A percentile compares a stretch with the other conserved stretches of the same genome.
Evolutionary conservation across 2,888 invertebrate genomes (phyloP).

Genomic region (Empis stercorea): DNA sequence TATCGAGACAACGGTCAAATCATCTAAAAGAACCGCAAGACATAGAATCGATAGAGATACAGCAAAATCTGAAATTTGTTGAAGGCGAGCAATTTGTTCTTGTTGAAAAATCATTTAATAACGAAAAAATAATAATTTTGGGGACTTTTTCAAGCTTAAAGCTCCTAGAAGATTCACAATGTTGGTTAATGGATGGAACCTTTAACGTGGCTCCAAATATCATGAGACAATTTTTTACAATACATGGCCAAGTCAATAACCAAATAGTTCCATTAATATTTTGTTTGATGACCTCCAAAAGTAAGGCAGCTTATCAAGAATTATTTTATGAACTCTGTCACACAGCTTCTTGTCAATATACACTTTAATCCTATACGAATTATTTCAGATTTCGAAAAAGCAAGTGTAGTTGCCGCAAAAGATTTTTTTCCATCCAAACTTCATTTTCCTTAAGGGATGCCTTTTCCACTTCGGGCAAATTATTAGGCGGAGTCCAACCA

Average conservation of each 20-base stretch:
- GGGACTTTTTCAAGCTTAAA: slow-evolving; percentile 6
- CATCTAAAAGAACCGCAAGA: not conserved
- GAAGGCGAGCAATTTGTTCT: slow-evolving; percentile 4
- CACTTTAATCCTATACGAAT: not conserved
- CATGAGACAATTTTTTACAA: slow-evolving; percentile 5
- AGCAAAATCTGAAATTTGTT: slow-evolving; percentile 2
- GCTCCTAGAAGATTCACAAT: slow-evolving; percentile 4
- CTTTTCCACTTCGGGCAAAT: slow-evolving; percentile 4
- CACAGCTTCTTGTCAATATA: slow-evolving; percentile 1
- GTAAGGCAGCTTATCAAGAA: not conserved
- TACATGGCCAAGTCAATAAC: slow-evolving; percentile 3
- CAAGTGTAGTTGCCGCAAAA: not conserved
- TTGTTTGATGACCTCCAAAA: slow-evolving; percentile 5
- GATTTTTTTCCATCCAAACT: slow-evolving; percentile 4
- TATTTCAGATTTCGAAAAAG: not conserved
- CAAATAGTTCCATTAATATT: slow-evolving; percentile 3
- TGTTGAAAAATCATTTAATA: slow-evolving; percentile 3
- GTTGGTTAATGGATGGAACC: slow-evolving; percentile 6
- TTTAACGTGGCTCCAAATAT: slow-evolving; percentile 6
- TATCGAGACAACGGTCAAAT: not conserved
- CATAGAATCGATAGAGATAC: slow-evolving; percentile 2
- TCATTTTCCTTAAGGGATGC: slow-evolving; percentile 3
- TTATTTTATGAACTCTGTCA: slow-evolving; percentile 5
- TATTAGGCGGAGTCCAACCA: not conserved
- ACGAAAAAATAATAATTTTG: slow-evolving; percentile 6